Conservation (phyloP, 2,797 vertebrate species). For the Cossypha caffra region DNA sequence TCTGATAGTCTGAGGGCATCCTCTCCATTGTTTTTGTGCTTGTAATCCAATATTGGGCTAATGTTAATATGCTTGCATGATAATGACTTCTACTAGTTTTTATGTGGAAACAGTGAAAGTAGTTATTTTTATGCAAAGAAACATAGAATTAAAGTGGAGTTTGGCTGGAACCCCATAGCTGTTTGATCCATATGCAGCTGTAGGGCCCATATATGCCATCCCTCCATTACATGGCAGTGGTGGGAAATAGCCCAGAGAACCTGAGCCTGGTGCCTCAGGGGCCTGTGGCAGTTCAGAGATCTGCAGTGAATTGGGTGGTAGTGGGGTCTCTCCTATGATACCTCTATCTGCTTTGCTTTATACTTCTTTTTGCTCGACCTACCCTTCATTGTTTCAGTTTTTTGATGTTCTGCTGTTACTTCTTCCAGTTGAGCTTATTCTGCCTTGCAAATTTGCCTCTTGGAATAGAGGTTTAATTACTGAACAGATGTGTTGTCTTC, state of each 20-base stretch:
- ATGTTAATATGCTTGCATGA: background rate
- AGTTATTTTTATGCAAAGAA: background rate
- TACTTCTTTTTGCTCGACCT: background rate
- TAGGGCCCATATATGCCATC: background rate
- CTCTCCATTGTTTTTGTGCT: background rate
- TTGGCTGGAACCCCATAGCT: background rate
- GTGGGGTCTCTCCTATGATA: background rate
- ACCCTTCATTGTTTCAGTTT: background rate
- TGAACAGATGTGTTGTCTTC: constrained; percentile 1
- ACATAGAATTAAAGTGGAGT: background rate
- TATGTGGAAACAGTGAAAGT: background rate
- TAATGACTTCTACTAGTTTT: background rate
- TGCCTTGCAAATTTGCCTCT: background rate
- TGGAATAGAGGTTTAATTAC: background rate
- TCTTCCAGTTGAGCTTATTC: background rate
- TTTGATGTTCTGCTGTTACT: background rate
- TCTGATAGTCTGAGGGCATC: background rate
- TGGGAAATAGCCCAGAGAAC: background rate
- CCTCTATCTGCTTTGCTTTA: background rate
- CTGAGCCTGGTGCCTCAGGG: background rate
- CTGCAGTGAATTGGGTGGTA: background rate
- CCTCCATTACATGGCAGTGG: background rate
- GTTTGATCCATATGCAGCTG: background rate
- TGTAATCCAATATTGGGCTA: background rate
- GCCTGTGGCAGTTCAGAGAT: background rate